Evolutionary conservation across 2,797 vertebrate species (phyloP).

Genomic region (Harpagifer antarcticus): DNA sequence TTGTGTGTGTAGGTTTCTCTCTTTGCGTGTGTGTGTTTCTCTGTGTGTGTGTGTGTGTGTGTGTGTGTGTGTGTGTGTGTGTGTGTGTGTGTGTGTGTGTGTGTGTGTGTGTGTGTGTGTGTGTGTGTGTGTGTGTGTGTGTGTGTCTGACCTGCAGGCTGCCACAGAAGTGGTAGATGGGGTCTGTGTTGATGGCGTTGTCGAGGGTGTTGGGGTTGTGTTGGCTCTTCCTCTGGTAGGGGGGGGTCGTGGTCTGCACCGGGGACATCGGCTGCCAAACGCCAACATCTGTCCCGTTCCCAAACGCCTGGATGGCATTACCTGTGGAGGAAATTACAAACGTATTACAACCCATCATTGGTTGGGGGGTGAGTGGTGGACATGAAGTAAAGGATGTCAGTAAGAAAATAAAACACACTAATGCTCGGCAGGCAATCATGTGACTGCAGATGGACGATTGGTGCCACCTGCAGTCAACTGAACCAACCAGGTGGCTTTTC

Average conservation of each 20-base stretch:
- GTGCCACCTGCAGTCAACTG: not conserved
- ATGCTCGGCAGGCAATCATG: too few species aligned
- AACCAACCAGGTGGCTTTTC: not conserved
- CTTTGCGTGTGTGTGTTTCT: not conserved
- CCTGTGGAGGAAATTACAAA: constrained; percentile 68
- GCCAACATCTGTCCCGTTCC: constrained; percentile 93
- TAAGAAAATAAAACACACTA: too few species aligned
- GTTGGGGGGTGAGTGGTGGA: not conserved
- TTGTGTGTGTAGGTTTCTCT: not conserved
- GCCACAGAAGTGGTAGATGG: constrained; percentile 90
- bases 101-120: not conserved
- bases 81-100: not conserved
- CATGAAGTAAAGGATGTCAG: not conserved
- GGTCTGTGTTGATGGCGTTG: constrained; percentile 87
- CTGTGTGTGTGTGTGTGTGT: constrained; percentile 1
- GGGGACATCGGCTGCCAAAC: constrained; percentile 89
- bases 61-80: not conserved
- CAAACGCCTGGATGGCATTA: constrained; percentile 94
- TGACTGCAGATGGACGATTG: too few species aligned
- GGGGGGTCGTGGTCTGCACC: constrained; percentile 88
- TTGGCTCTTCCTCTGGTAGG: constrained; percentile 81
- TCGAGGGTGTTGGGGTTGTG: constrained; percentile 79
- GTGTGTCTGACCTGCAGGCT: constrained; percentile 89
- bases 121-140: not conserved
- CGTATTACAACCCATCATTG: not conserved